phyloP scores from a whole-genome alignment of 1,140 invertebrate species.

The Pseudomyrmex concolor region DNA sequence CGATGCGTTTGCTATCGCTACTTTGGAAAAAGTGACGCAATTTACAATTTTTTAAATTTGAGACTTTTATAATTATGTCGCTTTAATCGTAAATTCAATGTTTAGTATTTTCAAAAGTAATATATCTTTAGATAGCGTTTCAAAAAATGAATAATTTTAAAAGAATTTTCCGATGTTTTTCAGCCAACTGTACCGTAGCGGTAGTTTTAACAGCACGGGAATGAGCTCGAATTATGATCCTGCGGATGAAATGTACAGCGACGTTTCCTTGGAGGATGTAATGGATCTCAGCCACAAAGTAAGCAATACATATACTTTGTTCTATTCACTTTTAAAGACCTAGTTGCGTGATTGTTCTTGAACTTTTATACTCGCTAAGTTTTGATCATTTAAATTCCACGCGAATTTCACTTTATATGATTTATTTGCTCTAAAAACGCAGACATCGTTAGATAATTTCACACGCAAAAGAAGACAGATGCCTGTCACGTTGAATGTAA shows the following conservation, averaged over 20 bases:
- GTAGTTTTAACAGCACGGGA: slow-evolving; percentile 95
- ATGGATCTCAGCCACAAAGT: slow-evolving; percentile 96
- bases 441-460: slow-evolving; percentile 26
- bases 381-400: neutral
- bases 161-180: slow-evolving; percentile 78
- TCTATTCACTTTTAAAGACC: neutral
- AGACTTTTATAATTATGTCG: too few species aligned
- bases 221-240: slow-evolving; percentile 95
- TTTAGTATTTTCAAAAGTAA: neutral
- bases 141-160: slow-evolving; percentile 21
- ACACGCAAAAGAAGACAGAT: neutral
- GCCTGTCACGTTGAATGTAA: neutral
- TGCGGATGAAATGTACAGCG: slow-evolving; percentile 96
- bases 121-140: neutral
- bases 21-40: neutral
- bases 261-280: slow-evolving; percentile 95
- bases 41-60: neutral
- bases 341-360: neutral
- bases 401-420: neutral
- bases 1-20: neutral
- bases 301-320: slow-evolving; percentile 75
- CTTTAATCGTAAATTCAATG: neutral
- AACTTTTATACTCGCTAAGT: slow-evolving; percentile 8
- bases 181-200: slow-evolving; percentile 95
- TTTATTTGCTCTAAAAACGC: too few species aligned